Evolutionary conservation across 2,888 invertebrate species (phyloP).

Genomic region (Ormyrus pomaceus): DNA sequence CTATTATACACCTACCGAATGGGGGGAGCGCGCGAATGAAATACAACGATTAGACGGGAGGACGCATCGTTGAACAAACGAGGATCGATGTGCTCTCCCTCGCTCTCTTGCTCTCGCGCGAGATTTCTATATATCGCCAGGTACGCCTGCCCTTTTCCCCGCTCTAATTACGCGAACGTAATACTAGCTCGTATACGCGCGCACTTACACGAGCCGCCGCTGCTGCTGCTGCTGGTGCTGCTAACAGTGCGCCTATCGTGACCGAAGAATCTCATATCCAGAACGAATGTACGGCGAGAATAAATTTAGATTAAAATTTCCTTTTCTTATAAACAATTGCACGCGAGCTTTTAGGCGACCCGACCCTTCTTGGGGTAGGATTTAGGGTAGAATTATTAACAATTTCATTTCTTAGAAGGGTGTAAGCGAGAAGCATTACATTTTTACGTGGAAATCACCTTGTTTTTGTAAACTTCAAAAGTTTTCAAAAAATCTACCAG

Average conservation of each 20-base stretch:
- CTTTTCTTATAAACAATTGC: constrained; percentile 16
- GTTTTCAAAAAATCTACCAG: no score
- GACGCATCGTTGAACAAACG: constrained; percentile 10
- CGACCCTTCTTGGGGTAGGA: no score
- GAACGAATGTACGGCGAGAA: constrained; percentile 26
- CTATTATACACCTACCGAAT: neutral
- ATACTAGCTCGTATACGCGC: no score
- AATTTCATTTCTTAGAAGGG: no score
- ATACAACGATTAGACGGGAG: neutral
- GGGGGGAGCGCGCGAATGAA: neutral
- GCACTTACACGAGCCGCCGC: no score
- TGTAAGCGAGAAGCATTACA: no score
- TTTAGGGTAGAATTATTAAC: no score
- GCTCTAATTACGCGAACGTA: constrained; percentile 20
- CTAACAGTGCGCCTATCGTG: constrained; percentile 1
- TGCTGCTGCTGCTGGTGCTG: no score
- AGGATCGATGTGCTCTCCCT: constrained; percentile 43
- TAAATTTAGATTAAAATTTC: constrained; percentile 46
- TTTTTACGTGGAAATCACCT: no score
- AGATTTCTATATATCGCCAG: no score
- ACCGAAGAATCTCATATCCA: constrained; percentile 22
- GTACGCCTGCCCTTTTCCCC: neutral
- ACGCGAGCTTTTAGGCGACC: neutral
- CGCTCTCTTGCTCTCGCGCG: neutral
- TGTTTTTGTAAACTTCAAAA: no score